These are phyloP conservation scores for Arrhopalites spinosus DNA, from an alignment of 2,888 invertebrate species.

Conservation along the genomic window DNA sequence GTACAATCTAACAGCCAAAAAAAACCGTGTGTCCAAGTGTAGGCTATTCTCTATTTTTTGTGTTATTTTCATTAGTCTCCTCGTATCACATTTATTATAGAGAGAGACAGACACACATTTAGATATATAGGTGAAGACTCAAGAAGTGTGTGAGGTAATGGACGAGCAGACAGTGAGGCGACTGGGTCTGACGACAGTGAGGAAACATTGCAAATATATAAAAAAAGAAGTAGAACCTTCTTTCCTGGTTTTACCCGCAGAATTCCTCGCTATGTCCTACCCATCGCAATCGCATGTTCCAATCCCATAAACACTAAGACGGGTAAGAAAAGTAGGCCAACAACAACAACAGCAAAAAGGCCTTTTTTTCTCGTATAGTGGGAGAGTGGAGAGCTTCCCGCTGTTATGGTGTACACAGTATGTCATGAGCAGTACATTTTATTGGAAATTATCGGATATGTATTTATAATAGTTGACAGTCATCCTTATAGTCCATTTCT, in stretches of 20 bases:
- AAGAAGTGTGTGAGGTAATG: too few relatives aligned
- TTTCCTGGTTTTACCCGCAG: background rate
- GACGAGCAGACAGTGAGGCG: too few relatives aligned
- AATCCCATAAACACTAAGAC: conserved; percentile 6
- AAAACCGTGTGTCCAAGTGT: background rate
- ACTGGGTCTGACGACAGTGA: too few relatives aligned
- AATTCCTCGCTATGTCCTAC: background rate
- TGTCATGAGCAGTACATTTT: too few relatives aligned
- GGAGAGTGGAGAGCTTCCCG: background rate
- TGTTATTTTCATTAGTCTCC: background rate
- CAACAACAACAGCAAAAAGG: background rate
- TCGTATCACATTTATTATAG: background rate
- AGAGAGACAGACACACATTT: background rate
- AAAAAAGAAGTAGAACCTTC: background rate
- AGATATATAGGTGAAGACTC: too few relatives aligned
- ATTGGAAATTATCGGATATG: too few relatives aligned
- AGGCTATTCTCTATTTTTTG: background rate
- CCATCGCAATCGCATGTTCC: conserved; percentile 10
- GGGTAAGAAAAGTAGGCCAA: conserved; percentile 2
- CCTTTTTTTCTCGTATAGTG: background rate
- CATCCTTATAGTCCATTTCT: too few relatives aligned
- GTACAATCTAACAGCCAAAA: background rate
- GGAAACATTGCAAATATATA: background rate
- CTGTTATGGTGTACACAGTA: too few relatives aligned
- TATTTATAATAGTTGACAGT: too few relatives aligned